Base-by-base conservation (phyloP, 2,113 vertebrate species). In the Bambusicola thoracicus region DNA sequence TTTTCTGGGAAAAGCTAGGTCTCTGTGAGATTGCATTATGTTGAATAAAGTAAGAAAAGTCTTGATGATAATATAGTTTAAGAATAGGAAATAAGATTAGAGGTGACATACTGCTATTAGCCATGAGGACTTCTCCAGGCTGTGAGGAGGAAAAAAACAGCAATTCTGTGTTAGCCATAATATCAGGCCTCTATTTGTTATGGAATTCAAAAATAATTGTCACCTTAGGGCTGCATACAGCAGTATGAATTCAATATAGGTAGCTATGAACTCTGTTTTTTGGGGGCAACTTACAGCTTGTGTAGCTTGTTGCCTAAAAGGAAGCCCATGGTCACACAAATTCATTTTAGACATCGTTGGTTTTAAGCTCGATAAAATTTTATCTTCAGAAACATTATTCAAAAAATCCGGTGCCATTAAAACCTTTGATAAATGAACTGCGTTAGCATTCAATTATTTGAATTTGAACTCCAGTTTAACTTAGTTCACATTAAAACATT, bases 151-250 rank as follows among this genome's bases (percentile, higher is more conserved):
- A 32, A 94, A 94, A 94, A 81, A 87, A 0, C 44, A 95, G 30
- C 53, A 93, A 51, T 93, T 95, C 86, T 93, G n/a, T 53, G 85
- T 96, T 89, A 97, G 59, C 72, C 79, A 88, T 95, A 72, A 48
- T 79, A 94, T 66, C 66, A 86, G 46, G 40, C 67, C 78, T 91
- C 32, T 76, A 78, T 89, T 97, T 97, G 89, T 95, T 96, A 92
- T 46, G 55, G 66, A 96, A 95, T 95, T 96, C 92, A 97, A 76
- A 97, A 96, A 96, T 97, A 97, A 97, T 97, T 97, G 90, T 96
- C 79, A 96, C 95, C 93, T 97, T 85, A 97, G 91, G 93, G 95
- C 87, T 97, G 66, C 95, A 91, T 66, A 65, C 9, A 89, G 34
- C 93, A 91, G 36, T 41, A 92, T 88, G 89, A 96, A 93, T 97